phyloP scores from a whole-genome alignment of 2,888 invertebrate genomes.

The Lampropteryx suffumata region DNA sequence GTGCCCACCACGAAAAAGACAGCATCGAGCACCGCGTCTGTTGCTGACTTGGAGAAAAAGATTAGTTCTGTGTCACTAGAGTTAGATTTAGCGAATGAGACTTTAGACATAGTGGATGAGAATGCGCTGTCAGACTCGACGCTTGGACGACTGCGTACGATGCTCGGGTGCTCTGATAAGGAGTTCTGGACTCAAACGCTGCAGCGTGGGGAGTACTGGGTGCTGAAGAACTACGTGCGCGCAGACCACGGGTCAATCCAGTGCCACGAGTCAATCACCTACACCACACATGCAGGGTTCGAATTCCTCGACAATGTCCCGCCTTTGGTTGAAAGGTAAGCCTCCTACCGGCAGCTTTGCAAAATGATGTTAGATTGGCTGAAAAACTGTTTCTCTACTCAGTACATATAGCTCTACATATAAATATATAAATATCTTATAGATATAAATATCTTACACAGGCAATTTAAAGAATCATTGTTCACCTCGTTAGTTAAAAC shows the following conservation, averaged over 20 bases:
- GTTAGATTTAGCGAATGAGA: conserved; percentile 59
- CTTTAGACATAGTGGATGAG: conserved; percentile 65
- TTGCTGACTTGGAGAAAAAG: conserved; percentile 63
- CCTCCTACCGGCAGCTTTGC: too few relatives aligned
- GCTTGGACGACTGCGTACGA: conserved; percentile 62
- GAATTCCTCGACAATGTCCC: conserved; percentile 95
- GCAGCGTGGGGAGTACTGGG: conserved; percentile 93
- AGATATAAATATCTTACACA: too few relatives aligned
- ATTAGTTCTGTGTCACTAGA: conserved; percentile 56
- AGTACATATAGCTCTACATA: too few relatives aligned
- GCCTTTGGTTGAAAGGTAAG: conserved; percentile 89
- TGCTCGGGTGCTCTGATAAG: conserved; percentile 86
- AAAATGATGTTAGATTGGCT: too few relatives aligned
- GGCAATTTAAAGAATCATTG: too few relatives aligned
- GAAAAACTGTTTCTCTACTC: too few relatives aligned
- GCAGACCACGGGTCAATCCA: conserved; percentile 86
- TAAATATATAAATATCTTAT: too few relatives aligned
- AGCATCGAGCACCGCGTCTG: conserved; percentile 70
- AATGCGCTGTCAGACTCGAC: conserved; percentile 65
- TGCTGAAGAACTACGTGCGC: conserved; percentile 92
- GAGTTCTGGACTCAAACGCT: conserved; percentile 83
- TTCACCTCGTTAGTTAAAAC: too few relatives aligned
- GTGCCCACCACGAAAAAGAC: conserved; percentile 67
- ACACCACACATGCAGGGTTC: conserved; percentile 96
- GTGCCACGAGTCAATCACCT: conserved; percentile 94